Evolutionary conservation across 2,888 invertebrate species (phyloP), one percentile per base, ranked within the genome.

Genomic region (Poecilobothrus nobilitatus): DNA sequence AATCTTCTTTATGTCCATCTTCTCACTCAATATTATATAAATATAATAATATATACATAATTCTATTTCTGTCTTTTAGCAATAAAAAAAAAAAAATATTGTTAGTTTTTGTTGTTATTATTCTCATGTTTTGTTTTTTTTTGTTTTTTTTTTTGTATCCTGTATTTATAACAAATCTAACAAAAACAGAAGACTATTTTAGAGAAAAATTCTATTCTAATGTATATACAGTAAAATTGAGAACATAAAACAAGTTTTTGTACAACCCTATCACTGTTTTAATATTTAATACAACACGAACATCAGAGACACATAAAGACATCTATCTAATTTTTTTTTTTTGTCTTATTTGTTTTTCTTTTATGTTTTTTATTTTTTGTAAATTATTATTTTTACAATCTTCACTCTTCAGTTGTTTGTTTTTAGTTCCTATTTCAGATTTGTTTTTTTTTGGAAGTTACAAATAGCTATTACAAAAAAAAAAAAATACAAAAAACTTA

Each of bases 401-500:
- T 18, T 53, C 15, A 6, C 2, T 53, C 18, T 1, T 53, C 18
- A 53, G 9, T 15, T 6, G 6, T 53, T 53, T 53, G 53, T 18
- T 53, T 18, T 53, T 27, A 27, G 27, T 27, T 4, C 27, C 3
- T 27, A 27, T 27, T 27, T 27, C 27, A 4, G 27, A 27, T 4
- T 27, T 27, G 27, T 27, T 27, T 27, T 27, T 27, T 27, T 27
- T 27, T 4, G 27, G 27, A 27, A 27, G 5, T n/a, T n/a, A n/a
- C n/a, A n/a, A n/a, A n/a, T n/a, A n/a, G n/a, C n/a, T n/a, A n/a
- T n/a, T 27, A 27, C 27, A 4, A 5, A 27, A 27, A 27, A 27
- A 27, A 2, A 4, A 27, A 27, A 27, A 27, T 4, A 27, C 2
- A 27, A 27, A 27, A 27, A 21, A 71, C 75, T 73, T 68, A 81